phyloP scores from a whole-genome alignment of 1,140 invertebrate species.

The Lerema accius region DNA sequence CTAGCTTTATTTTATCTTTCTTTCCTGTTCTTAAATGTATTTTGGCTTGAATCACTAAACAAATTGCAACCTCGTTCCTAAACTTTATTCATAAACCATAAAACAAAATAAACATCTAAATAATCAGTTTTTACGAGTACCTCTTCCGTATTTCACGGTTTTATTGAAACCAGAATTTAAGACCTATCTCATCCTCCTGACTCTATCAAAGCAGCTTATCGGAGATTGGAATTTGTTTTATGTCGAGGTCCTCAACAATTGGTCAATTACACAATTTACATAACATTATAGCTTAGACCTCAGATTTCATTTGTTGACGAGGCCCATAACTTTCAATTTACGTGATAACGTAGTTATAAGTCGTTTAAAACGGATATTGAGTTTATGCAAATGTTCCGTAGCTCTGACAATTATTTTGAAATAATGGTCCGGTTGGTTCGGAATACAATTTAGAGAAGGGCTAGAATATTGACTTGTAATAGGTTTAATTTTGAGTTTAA shows the following conservation, averaged over 20 bases:
- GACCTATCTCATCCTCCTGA: neutral
- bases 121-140: slow-evolving; percentile 13
- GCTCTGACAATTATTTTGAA: neutral
- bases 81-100: slow-evolving; percentile 19
- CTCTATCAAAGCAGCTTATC: neutral
- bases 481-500: no score
- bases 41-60: no score
- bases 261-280: slow-evolving; percentile 26
- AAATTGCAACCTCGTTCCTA: neutral
- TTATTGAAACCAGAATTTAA: neutral
- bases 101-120: slow-evolving; percentile 8
- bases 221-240: neutral
- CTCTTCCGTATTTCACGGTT: slow-evolving; percentile 1
- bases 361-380: slow-evolving; percentile 43
- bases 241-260: neutral
- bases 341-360: slow-evolving; percentile 44
- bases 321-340: slow-evolving; percentile 42
- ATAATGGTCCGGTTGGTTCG: neutral
- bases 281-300: slow-evolving; percentile 32
- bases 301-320: slow-evolving; percentile 33
- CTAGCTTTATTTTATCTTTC: no score
- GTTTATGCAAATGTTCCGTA: slow-evolving; percentile 44
- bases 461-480: no score
- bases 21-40: no score
- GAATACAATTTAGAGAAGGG: no score